Percentiles rank a stretch among this genome's conserved stretches.
Evolutionary conservation across 1,140 invertebrate species (phyloP).

Genomic region (Anastrepha ludens): DNA sequence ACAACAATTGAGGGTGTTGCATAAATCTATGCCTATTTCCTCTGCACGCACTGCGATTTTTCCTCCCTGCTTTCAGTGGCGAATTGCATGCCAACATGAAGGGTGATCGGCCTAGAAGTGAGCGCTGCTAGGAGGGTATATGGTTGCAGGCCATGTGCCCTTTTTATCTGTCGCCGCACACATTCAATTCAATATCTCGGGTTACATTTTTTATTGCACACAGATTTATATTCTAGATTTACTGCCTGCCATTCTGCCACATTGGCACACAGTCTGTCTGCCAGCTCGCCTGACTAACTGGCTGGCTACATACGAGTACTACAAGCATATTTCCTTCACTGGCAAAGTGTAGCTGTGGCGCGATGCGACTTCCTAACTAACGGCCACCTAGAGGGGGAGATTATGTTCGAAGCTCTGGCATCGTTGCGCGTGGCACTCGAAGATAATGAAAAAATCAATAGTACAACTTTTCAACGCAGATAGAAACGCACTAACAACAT

Average conservation of each 20-base stretch:
- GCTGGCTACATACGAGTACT: background rate
- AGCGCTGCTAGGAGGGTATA: constrained; percentile 56
- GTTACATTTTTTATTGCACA: constrained; percentile 69
- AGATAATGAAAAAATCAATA: constrained; percentile 52
- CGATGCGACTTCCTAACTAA: background rate
- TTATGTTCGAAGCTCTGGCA: background rate
- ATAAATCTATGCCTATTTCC: constrained; percentile 52
- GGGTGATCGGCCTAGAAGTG: constrained; percentile 55
- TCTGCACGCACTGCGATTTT: background rate
- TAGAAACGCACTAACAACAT: constrained; percentile 7
- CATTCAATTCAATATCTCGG: constrained; percentile 72
- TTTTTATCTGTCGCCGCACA: constrained; percentile 40
- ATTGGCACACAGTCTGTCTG: background rate
- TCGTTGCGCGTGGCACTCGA: constrained; percentile 35
- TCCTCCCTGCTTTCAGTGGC: constrained; percentile 52
- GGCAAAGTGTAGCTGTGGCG: background rate
- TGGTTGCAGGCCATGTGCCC: background rate
- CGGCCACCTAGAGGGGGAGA: background rate
- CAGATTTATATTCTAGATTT: constrained; percentile 70
- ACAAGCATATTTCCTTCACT: background rate
- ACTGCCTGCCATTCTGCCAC: constrained; percentile 54
- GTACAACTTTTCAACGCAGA: constrained; percentile 36
- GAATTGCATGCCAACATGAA: constrained; percentile 63
- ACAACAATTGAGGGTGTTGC: constrained; percentile 50
- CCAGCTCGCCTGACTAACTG: constrained; percentile 9